phyloP scores from a whole-genome alignment of 1,140 invertebrate species.

The Dendrolimus kikuchii region DNA sequence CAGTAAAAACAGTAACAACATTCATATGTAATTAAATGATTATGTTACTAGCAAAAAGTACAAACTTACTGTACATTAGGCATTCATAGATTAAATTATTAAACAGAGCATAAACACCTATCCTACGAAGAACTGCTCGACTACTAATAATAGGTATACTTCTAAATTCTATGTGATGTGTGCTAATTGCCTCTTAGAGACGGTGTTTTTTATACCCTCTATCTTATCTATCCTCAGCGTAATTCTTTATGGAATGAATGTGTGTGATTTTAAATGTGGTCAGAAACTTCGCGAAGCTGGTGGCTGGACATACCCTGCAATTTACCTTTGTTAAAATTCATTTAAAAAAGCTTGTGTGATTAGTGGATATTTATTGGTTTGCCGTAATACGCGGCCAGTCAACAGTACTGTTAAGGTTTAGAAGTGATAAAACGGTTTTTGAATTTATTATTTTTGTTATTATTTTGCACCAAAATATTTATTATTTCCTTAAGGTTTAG shows the following conservation, averaged over 20 bases:
- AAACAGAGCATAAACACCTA: background rate
- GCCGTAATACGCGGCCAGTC: constrained; percentile 53
- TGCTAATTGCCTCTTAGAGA: constrained; percentile 44
- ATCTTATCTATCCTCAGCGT: constrained; percentile 45
- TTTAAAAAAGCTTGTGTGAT: constrained; percentile 62
- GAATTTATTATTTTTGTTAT: constrained; percentile 43
- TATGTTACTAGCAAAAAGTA: too few relatives aligned
- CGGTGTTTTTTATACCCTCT: constrained; percentile 32
- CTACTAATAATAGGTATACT: constrained; percentile 6
- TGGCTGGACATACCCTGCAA: background rate
- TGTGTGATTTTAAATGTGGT: constrained; percentile 25
- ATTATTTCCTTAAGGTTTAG: constrained; percentile 53
- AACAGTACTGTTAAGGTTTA: constrained; percentile 39
- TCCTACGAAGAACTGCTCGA: background rate
- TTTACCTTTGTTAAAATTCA: constrained; percentile 24
- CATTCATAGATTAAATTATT: too few relatives aligned
- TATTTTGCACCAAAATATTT: constrained; percentile 67
- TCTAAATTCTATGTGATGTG: constrained; percentile 44
- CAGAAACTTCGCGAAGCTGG: background rate
- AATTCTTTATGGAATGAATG: constrained; percentile 67
- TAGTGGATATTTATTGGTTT: constrained; percentile 47
- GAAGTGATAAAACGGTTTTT: constrained; percentile 46
- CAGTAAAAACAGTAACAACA: too few relatives aligned
- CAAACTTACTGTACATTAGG: too few relatives aligned
- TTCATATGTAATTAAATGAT: too few relatives aligned